phyloP scores from a whole-genome alignment of 2,113 vertebrate genomes.

The Maccullochella peelii region DNA sequence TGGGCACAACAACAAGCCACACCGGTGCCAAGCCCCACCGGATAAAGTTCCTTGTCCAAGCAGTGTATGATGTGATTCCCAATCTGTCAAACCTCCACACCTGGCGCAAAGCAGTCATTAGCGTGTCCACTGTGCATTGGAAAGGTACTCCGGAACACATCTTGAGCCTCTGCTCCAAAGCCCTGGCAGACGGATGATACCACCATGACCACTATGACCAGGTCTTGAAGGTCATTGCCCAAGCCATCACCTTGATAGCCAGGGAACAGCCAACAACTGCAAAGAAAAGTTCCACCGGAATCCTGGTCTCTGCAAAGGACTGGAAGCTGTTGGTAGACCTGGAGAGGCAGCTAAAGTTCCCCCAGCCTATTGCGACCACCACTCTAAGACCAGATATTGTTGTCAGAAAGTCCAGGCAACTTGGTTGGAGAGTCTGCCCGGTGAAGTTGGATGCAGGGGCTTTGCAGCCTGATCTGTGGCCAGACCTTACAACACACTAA shows the following conservation, averaged over 20 bases:
- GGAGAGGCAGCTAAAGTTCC: neutral
- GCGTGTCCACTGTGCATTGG: neutral
- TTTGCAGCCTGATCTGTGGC: neutral
- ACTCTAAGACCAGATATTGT: neutral
- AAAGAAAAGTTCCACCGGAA: neutral
- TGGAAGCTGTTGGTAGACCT: neutral
- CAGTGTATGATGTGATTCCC: neutral
- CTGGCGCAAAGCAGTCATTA: neutral
- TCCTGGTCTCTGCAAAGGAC: neutral
- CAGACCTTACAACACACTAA: neutral
- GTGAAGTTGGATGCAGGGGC: neutral
- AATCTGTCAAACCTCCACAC: neutral
- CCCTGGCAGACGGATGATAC: neutral
- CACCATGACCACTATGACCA: neutral
- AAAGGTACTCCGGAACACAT: neutral
- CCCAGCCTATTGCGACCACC: neutral
- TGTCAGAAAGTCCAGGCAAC: neutral
- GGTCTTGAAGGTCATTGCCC: neutral
- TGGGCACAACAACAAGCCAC: neutral
- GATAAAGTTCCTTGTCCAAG: neutral
- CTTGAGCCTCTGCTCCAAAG: neutral
- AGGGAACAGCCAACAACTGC: neutral
- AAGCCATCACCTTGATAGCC: neutral
- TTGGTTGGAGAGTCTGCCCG: neutral
- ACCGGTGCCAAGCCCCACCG: neutral